Evolutionary conservation across 2,797 vertebrate genomes (phyloP).

Genomic region (Echiichthys vipera): DNA sequence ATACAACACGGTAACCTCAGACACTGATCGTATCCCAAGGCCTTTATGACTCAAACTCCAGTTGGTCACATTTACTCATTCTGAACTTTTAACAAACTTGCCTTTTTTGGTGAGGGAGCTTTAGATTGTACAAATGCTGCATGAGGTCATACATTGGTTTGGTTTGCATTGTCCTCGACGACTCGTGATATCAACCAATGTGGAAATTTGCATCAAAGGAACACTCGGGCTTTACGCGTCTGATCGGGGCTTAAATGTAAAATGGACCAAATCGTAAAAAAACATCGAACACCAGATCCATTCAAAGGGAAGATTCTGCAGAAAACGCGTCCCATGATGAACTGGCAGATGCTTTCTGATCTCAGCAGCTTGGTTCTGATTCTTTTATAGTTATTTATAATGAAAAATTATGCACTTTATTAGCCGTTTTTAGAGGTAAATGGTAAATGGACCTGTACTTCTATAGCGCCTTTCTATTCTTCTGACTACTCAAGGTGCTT

Average conservation of each 20-base stretch:
- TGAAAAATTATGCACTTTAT: constrained; percentile 12
- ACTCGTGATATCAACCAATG: neutral
- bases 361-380: too few relatives aligned
- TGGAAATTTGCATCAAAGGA: neutral
- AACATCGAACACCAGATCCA: neutral
- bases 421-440: neutral
- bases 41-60: constrained; percentile 66
- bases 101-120: constrained; percentile 28
- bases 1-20: constrained; percentile 63
- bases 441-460: too few relatives aligned
- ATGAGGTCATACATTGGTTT: neutral
- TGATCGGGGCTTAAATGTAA: neutral
- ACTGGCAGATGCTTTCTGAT: too few relatives aligned
- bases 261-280: neutral
- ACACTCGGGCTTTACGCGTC: neutral
- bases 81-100: constrained; percentile 64
- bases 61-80: constrained; percentile 56
- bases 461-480: too few relatives aligned
- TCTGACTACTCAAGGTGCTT: too few relatives aligned
- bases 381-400: constrained; percentile 9
- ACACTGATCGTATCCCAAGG: constrained; percentile 64
- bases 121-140: constrained; percentile 13
- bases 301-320: neutral
- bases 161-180: neutral
- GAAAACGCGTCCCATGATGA: neutral